phyloP scores from a whole-genome alignment of 2,888 invertebrate species.

The Amblyjoppa fuscipennis region DNA sequence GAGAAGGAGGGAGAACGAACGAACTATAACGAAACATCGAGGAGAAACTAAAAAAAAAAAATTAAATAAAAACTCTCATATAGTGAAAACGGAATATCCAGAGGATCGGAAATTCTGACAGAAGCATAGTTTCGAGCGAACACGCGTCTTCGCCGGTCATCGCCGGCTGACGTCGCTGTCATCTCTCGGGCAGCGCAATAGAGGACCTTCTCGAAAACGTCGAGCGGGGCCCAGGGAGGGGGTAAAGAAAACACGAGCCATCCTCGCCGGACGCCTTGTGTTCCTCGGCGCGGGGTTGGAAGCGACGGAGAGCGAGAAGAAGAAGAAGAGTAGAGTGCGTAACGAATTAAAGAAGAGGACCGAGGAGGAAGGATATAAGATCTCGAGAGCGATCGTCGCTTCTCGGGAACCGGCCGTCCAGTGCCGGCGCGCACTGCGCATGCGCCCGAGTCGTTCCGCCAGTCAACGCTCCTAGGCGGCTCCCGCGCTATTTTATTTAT shows the following conservation, averaged over 20 bases:
- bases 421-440: slow-evolving; percentile 73
- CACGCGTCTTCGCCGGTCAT: slow-evolving; percentile 49
- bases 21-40: not conserved
- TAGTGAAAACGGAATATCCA: not conserved
- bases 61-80: not conserved
- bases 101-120: not conserved
- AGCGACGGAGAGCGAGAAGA: slow-evolving; percentile 12
- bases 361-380: slow-evolving; percentile 57
- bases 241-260: slow-evolving; percentile 33
- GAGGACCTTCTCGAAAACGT: not conserved
- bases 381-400: slow-evolving; percentile 67
- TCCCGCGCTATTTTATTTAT: not conserved
- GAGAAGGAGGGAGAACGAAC: not conserved
- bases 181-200: slow-evolving; percentile 3
- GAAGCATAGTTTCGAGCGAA: slow-evolving; percentile 10
- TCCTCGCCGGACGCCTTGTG: slow-evolving; percentile 13
- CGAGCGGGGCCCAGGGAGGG: slow-evolving; percentile 20
- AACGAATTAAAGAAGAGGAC: slow-evolving; percentile 8
- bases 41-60: not conserved
- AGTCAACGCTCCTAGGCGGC: not conserved
- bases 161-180: slow-evolving; percentile 58
- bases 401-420: slow-evolving; percentile 72
- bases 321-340: not conserved
- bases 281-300: slow-evolving; percentile 10
- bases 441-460: slow-evolving; percentile 52